These are phyloP conservation scores for Anthopleura xanthogrammica DNA, from an alignment of 92 coral and sea anemone genomes.

Conservation along the genomic window DNA sequence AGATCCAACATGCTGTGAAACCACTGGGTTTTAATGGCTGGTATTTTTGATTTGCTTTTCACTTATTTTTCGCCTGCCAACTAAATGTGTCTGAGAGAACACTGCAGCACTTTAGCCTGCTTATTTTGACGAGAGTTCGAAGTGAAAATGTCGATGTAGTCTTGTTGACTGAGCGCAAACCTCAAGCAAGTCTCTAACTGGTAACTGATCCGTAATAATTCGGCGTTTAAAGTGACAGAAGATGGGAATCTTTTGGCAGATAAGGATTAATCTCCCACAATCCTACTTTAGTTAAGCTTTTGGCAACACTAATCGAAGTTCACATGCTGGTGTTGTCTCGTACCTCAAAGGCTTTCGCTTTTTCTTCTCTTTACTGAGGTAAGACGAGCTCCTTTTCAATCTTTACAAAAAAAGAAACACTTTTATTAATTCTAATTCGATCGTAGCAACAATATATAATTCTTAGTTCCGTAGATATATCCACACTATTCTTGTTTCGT, in stretches of 20 bases:
- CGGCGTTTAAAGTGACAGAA: constrained; percentile 3
- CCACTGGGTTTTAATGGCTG: background rate
- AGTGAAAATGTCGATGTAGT: background rate
- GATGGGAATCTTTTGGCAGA: constrained; percentile 1
- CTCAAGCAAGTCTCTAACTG: background rate
- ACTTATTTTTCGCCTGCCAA: background rate
- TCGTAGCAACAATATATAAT: background rate
- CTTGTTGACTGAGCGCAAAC: background rate
- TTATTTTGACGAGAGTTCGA: background rate
- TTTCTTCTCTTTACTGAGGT: background rate
- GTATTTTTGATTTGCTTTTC: background rate
- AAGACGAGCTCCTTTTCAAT: background rate
- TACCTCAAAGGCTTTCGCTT: background rate
- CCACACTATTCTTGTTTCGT: background rate
- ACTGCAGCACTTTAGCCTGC: background rate
- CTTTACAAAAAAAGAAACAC: background rate
- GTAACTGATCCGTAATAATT: background rate
- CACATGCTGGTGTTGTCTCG: constrained; percentile 6
- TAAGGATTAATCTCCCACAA: constrained; percentile 9
- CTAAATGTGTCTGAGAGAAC: background rate
- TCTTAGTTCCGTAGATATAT: background rate
- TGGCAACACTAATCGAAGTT: constrained; percentile 4
- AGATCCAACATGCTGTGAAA: background rate
- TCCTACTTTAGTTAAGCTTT: constrained; percentile 11
- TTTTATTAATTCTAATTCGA: background rate